These are phyloP conservation scores for Echinarachnius parma DNA, from an alignment of 53 echinoderm and acorn worm species.

Conservation along the genomic window DNA sequence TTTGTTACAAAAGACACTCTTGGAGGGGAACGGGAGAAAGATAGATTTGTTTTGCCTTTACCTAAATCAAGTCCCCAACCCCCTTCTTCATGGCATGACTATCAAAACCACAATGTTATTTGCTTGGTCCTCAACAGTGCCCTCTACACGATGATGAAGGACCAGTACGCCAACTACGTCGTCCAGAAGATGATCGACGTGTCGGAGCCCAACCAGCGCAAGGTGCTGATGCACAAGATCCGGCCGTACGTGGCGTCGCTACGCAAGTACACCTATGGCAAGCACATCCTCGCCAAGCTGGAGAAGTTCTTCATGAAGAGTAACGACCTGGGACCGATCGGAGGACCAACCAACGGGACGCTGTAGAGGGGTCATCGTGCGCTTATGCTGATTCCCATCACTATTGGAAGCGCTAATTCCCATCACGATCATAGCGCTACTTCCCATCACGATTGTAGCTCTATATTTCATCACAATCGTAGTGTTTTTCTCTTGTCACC, in stretches of 20 bases:
- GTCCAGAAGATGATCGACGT: constrained; percentile 99
- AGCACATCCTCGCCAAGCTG: constrained; percentile 99
- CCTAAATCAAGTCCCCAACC: too few relatives aligned
- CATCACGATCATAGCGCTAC: too few relatives aligned
- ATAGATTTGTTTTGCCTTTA: too few relatives aligned
- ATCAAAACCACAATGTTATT: background rate
- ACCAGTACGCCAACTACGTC: constrained; percentile 99
- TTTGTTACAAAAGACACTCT: too few relatives aligned
- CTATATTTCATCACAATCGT: too few relatives aligned
- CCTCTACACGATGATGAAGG: constrained; percentile 99
- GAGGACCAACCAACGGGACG: constrained; percentile 91
- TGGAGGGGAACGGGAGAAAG: too few relatives aligned
- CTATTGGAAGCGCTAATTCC: too few relatives aligned
- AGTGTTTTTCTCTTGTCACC: too few relatives aligned
- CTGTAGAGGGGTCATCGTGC: constrained; percentile 61
- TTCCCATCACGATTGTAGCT: too few relatives aligned
- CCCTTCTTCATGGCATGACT: too few relatives aligned
- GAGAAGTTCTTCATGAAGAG: constrained; percentile 99
- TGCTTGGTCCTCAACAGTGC: constrained; percentile 73
- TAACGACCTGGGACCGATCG: constrained; percentile 97
- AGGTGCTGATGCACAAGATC: constrained; percentile 99
- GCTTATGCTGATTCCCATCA: too few relatives aligned
- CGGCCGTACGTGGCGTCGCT: constrained; percentile 92
- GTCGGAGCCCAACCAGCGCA: constrained; percentile 98
- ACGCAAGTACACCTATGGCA: constrained; percentile 99